Percentiles rank a stretch among this genome's conserved stretches.
Evolutionary conservation across 1,140 invertebrate genomes (phyloP).

Genomic region (Lasioglossum albipes): DNA sequence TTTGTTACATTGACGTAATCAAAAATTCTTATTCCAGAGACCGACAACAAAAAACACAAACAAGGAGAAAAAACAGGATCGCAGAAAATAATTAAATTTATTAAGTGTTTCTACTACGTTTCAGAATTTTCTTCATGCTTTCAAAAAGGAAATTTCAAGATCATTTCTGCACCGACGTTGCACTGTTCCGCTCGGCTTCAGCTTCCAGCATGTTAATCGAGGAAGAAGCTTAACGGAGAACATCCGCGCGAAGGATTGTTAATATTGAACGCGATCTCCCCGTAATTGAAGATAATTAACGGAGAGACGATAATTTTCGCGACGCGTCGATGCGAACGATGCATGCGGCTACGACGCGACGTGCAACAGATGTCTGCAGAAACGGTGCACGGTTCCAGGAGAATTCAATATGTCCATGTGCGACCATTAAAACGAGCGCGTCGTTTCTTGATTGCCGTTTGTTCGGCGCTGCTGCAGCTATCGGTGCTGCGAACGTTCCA

Average conservation of each 20-base stretch:
- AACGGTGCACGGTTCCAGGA: background rate
- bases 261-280: background rate
- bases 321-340: background rate
- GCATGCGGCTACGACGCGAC: background rate
- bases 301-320: background rate
- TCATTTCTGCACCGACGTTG: too few species aligned
- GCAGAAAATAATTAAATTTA: too few species aligned
- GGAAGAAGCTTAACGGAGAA: background rate
- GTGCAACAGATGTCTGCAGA: constrained; percentile 17
- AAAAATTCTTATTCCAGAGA: too few species aligned
- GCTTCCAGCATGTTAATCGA: background rate
- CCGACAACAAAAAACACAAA: too few species aligned
- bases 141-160: too few species aligned
- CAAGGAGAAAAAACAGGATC: too few species aligned
- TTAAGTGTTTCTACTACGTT: too few species aligned
- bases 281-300: constrained; percentile 16
- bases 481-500: background rate
- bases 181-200: too few species aligned
- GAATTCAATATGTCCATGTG: background rate
- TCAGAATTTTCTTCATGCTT: too few species aligned
- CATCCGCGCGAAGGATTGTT: background rate
- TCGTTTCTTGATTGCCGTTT: background rate
- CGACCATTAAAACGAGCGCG: background rate
- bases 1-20: background rate
- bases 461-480: background rate